Base-by-base conservation (phyloP, 2,888 invertebrate genomes). In the Uropetala carovei region DNA sequence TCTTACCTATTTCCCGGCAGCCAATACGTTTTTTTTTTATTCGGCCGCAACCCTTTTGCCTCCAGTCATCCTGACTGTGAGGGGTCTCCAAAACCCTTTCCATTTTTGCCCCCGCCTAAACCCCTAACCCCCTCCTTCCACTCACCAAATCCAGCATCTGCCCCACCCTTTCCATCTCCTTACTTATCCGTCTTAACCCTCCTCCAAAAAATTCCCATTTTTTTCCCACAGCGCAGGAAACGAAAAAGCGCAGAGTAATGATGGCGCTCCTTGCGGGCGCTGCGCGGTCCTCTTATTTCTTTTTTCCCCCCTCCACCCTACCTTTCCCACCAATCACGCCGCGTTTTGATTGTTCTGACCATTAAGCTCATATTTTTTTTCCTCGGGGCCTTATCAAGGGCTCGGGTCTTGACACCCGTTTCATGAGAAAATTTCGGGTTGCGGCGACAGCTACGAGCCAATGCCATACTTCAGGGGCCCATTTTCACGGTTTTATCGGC, bases 361-460 rank as follows among this genome's bases (percentile, higher is more conserved):
- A 89, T 89, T 89, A 89, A 89, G 89, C 27, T n/a, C 43, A 30
- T 64, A 43, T 60, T 60, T 89, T 68, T 30, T 57, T 58, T 30
- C 85, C 59, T 5, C 86, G 58, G 13, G 27, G 59, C 22, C 89
- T 89, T 89, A 89, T 89, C 89, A 89, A 43, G 89, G 89, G 27
- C 59, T n/a, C 59, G 89, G 89, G 89, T 89, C 89, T n/a, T 64
- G 89, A 89, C 89, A 89, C 89, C 68, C 43, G 60, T 89, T 89
- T 89, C 89, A 89, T 56, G 89, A 89, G 89, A 89, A 89, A 89
- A 89, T 89, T 89, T 89, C 56, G 89, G 89, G 89, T 89, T 89
- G n/a, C 89, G n/a, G 64, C 30, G 89, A 89, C 64, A 64, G 16
- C 89, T 13, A 64, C 16, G 68, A 22, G 27, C 22, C 75, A 27